Evolutionary conservation across 1,140 invertebrate species (phyloP).

Genomic region (Formica selysi): DNA sequence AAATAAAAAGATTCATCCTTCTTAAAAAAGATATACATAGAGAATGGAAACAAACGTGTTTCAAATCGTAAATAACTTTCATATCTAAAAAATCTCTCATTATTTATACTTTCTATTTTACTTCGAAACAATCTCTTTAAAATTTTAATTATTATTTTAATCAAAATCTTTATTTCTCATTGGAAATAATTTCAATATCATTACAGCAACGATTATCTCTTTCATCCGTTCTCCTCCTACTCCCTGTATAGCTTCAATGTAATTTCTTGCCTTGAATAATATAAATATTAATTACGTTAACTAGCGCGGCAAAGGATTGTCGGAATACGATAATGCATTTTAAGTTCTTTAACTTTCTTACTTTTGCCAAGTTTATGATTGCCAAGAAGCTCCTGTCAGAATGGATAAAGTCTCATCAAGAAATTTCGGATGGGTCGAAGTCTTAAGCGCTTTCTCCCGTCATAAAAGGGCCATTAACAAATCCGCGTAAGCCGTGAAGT

Average conservation of each 20-base stretch:
- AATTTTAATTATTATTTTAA: conserved; percentile 11
- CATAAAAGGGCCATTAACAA: conserved; percentile 57
- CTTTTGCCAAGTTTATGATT: conserved; percentile 11
- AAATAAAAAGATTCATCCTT: too few relatives aligned
- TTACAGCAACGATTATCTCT: conserved; percentile 24
- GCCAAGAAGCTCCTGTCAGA: neutral
- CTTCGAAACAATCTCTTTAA: neutral
- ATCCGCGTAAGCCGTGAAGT: conserved; percentile 40
- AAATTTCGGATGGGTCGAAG: conserved; percentile 33
- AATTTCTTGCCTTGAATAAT: neutral
- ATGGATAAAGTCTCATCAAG: conserved; percentile 36
- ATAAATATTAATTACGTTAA: conserved; percentile 50
- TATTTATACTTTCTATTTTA: neutral
- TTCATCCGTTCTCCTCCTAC: too few relatives aligned
- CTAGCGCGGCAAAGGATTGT: neutral
- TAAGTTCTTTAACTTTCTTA: conserved; percentile 18
- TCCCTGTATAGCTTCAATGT: neutral
- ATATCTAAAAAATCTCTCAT: neutral
- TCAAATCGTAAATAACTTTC: too few relatives aligned
- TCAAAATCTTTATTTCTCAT: conserved; percentile 2
- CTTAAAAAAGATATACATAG: neutral
- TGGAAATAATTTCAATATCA: conserved; percentile 5
- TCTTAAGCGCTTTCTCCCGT: conserved; percentile 16
- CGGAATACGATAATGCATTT: conserved; percentile 37
- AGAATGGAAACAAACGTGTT: too few relatives aligned